Percentiles rank a stretch among this genome's conserved stretches.
These are phyloP conservation scores for Panagrolaimus sp. DNA, from an alignment of 1,140 invertebrate genomes.

Conservation along the genomic window DNA sequence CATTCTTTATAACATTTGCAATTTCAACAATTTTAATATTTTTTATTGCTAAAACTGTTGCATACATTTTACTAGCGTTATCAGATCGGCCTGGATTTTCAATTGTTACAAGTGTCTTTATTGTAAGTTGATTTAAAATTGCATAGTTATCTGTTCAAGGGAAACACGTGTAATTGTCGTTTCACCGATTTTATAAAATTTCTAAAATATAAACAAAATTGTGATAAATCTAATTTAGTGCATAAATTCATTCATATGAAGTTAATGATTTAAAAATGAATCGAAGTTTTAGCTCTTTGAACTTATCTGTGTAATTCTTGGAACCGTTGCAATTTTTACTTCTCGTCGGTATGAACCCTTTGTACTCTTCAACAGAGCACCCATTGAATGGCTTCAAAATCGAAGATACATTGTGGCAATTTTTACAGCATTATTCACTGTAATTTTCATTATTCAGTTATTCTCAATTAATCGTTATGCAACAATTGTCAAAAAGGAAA, in stretches of 20 bases:
- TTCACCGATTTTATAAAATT: too few relatives aligned
- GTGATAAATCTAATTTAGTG: too few relatives aligned
- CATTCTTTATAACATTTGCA: conserved; percentile 8
- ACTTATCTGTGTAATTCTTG: background rate
- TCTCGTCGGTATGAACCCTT: background rate
- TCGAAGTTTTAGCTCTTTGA: background rate
- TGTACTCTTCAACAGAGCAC: background rate
- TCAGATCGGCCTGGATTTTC: background rate
- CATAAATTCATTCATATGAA: too few relatives aligned
- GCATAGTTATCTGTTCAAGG: background rate
- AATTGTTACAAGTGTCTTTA: background rate
- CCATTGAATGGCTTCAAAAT: conserved; percentile 11
- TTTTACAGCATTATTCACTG: background rate
- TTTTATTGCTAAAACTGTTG: background rate
- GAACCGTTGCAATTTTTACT: background rate
- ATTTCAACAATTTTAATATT: background rate
- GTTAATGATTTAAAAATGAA: too few relatives aligned
- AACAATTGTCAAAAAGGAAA: background rate
- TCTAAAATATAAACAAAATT: too few relatives aligned
- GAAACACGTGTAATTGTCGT: too few relatives aligned
- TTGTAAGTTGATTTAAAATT: background rate
- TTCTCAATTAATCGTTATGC: background rate
- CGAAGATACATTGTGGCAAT: background rate
- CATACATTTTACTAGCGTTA: background rate
- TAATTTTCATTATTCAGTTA: background rate